Evolutionary conservation across 2,113 vertebrate genomes (phyloP), one percentile per base, ranked within the genome.

Genomic region (Corapipo altera): DNA sequence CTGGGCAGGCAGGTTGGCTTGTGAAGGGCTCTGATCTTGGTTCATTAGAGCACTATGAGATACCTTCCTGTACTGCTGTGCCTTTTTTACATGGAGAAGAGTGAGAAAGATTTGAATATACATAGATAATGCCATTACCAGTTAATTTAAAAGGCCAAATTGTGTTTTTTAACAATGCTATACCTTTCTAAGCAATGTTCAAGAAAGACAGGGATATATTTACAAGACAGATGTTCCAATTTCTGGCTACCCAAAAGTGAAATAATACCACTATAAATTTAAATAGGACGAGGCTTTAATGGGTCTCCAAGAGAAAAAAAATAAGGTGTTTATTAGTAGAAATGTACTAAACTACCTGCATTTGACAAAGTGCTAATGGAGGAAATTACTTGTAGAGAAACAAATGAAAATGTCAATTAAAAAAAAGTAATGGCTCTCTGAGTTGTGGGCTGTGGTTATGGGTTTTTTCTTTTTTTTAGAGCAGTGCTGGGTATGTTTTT

Each of bases 341-440:
- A 89, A 35, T 86, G 69, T 64, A 64, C 80, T 64, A 62, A 96
- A 77, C 35, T 77, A 52, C 52, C 33, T 84, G 55, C 61, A 64
- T 88, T 80, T 97, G 82, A 93, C 19, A 57, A 77, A 79, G 33
- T 57, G 44, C 57, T 95, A 81, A 91, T 73, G 72, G 55, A 71
- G 61, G 62, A 83, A 77, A 90, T 77, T 74, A 77, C 27, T 95
- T 74, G 27, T 55, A 81, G 72, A 51, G 55, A 91, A 94, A 91
- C 67, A 94, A 82, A 86, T 78, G 52, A 88, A 96, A 90, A 81
- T 74, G 90, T 67, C 85, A 93, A 79, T 93, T 96, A 88, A 88
- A 90, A 94, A 80, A 66, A 94, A 88, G 15, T 44, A 93, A 93
- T 94, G 58, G 23, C 14, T 61, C 12, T 67, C 24, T 11, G 20